A percentile compares a stretch with the other conserved stretches of the same genome.
These are phyloP conservation scores for Mola mola DNA, from an alignment of 2,113 vertebrate genomes.

Conservation along the genomic window DNA sequence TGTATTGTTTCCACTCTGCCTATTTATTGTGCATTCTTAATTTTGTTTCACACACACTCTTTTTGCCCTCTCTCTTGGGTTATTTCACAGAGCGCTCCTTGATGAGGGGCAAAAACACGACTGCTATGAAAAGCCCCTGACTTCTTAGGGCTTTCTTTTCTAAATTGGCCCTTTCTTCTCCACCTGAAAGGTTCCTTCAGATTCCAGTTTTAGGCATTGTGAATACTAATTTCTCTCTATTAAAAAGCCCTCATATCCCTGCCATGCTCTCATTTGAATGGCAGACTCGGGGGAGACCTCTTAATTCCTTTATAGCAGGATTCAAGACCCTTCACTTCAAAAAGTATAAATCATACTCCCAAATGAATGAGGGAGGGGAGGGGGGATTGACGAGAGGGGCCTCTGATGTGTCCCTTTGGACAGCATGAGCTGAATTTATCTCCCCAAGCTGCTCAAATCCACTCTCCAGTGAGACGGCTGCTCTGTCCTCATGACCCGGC, in stretches of 20 bases:
- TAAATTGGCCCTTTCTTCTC: conserved; percentile 85
- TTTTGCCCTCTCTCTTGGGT: conserved; percentile 77
- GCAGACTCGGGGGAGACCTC: conserved; percentile 82
- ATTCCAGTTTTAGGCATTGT: conserved; percentile 84
- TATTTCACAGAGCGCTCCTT: conserved; percentile 80
- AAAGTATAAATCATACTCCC: conserved; percentile 89
- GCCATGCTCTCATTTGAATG: conserved; percentile 87
- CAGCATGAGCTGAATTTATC: conserved; percentile 67
- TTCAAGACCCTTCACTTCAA: conserved; percentile 88
- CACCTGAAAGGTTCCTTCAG: conserved; percentile 86
- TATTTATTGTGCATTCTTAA: conserved; percentile 83
- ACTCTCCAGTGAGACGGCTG: conserved; percentile 68
- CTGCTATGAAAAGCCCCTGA: conserved; percentile 80
- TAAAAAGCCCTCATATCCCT: conserved; percentile 84
- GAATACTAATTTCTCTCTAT: conserved; percentile 87
- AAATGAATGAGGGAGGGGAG: conserved; percentile 80
- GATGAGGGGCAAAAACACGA: conserved; percentile 84
- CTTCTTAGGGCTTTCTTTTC: conserved; percentile 82
- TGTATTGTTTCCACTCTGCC: conserved; percentile 76
- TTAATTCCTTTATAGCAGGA: conserved; percentile 88
- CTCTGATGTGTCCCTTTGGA: conserved; percentile 84
- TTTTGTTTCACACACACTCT: conserved; percentile 72
- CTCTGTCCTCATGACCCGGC: conserved; percentile 67
- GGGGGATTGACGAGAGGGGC: conserved; percentile 72
- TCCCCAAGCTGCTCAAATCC: conserved; percentile 79